A percentile compares a stretch with the other conserved stretches of the same genome.
phyloP scores from a whole-genome alignment of 2,113 vertebrate genomes.

The Apteryx mantelli region DNA sequence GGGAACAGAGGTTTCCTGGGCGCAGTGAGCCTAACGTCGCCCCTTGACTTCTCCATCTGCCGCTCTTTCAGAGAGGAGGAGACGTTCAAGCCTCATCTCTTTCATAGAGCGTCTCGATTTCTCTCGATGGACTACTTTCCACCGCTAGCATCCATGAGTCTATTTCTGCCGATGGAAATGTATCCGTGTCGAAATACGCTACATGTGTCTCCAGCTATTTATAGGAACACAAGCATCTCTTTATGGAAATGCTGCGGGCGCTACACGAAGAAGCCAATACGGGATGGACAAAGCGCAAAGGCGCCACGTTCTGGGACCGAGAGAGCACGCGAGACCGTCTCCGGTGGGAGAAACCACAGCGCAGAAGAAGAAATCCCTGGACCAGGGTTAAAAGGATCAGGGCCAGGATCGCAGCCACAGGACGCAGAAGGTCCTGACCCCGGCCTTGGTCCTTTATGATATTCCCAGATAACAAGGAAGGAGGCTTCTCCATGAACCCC shows the following conservation, averaged over 20 bases:
- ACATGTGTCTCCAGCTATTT: background rate
- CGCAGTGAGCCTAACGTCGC: background rate
- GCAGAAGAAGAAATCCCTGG: fast-evolving
- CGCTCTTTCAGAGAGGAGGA: background rate
- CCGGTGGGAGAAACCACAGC: background rate
- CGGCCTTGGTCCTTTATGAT: background rate
- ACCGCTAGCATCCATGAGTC: background rate
- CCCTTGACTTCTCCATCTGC: background rate
- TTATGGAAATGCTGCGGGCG: background rate
- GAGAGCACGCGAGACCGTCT: background rate
- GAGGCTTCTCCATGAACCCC: background rate
- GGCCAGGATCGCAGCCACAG: background rate
- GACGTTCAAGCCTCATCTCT: background rate
- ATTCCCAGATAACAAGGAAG: background rate
- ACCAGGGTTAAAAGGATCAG: background rate
- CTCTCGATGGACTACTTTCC: background rate
- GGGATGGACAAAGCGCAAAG: background rate
- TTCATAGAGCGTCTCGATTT: background rate
- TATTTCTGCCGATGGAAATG: background rate
- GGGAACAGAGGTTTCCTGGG: background rate
- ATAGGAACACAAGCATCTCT: background rate
- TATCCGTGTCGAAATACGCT: background rate
- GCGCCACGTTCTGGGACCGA: fast-evolving
- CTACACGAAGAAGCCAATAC: background rate
- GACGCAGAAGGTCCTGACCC: background rate